Conservation (phyloP, 2,888 invertebrate genomes). For the Petrolisthes cinctipes region DNA sequence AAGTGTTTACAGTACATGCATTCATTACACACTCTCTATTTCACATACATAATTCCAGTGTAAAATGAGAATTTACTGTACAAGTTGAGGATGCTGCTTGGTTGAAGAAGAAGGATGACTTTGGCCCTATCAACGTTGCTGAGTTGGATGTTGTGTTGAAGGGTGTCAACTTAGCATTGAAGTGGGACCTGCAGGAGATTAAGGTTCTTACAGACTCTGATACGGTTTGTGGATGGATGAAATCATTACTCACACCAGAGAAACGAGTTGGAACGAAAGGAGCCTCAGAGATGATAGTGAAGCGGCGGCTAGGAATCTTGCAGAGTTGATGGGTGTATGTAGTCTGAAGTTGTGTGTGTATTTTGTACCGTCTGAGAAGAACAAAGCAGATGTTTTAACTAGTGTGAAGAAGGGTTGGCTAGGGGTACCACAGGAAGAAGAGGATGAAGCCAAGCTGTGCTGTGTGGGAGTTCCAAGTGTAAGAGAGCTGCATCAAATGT, state of each 20-base stretch:
- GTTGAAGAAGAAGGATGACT: conserved; percentile 27
- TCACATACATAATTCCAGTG: no score
- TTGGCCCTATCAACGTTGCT: conserved; percentile 19
- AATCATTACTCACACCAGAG: neutral
- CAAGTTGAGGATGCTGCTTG: conserved; percentile 31
- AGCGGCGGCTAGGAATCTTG: conserved; percentile 13
- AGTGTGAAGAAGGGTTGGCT: conserved; percentile 26
- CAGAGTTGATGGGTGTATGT: neutral
- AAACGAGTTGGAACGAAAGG: conserved; percentile 15
- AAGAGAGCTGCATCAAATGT: neutral
- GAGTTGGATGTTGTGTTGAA: conserved; percentile 29
- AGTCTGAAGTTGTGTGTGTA: neutral
- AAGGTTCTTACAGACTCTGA: conserved; percentile 26
- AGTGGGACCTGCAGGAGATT: conserved; percentile 3
- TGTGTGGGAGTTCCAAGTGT: conserved; percentile 6
- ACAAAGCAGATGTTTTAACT: conserved; percentile 20
- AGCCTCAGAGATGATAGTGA: conserved; percentile 25
- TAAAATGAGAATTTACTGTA: no score
- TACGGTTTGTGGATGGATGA: conserved; percentile 35
- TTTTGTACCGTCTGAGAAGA: conserved; percentile 12
- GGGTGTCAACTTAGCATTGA: conserved; percentile 30
- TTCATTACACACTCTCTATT: no score
- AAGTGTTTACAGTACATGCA: no score
- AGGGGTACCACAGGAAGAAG: no score
- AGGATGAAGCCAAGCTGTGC: neutral